These are phyloP conservation scores for Mastomys coucha DNA, from an alignment of 2,113 vertebrate genomes.

Conservation along the genomic window DNA sequence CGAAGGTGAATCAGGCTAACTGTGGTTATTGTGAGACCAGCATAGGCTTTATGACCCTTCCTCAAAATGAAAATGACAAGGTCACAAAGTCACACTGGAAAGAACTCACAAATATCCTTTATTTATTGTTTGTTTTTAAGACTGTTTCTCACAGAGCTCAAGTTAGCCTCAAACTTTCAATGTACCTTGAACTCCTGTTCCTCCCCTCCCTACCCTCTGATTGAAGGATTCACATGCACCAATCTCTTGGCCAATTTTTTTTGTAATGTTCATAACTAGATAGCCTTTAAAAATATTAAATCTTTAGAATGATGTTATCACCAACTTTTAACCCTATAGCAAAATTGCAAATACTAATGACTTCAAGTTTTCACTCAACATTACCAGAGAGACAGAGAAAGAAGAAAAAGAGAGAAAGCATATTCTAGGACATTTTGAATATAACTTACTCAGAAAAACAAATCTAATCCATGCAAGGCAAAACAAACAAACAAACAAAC, in stretches of 20 bases:
- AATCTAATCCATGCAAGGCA: neutral
- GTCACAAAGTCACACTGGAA: conserved; percentile 53
- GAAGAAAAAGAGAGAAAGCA: neutral
- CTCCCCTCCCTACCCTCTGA: neutral
- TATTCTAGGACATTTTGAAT: conserved; percentile 10
- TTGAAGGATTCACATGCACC: neutral
- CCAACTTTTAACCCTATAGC: neutral
- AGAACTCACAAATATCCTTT: conserved; percentile 5
- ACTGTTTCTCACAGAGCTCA: neutral
- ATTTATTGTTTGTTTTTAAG: neutral
- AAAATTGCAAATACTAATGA: conserved; percentile 27
- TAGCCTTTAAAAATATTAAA: neutral
- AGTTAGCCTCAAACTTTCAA: neutral
- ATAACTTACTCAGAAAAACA: conserved; percentile 53
- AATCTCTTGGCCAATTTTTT: neutral
- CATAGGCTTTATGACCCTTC: neutral
- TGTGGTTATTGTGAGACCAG: neutral
- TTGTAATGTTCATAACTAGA: neutral
- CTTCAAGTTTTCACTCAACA: conserved; percentile 42
- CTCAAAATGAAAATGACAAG: neutral
- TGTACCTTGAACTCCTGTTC: neutral
- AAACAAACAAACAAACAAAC: neutral
- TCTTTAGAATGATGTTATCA: conserved; percentile 40
- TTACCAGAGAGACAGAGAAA: neutral
- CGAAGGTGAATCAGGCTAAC: neutral